Conservation (phyloP, 2,113 vertebrate genomes). For the Xiphorhynchus elegans region DNA sequence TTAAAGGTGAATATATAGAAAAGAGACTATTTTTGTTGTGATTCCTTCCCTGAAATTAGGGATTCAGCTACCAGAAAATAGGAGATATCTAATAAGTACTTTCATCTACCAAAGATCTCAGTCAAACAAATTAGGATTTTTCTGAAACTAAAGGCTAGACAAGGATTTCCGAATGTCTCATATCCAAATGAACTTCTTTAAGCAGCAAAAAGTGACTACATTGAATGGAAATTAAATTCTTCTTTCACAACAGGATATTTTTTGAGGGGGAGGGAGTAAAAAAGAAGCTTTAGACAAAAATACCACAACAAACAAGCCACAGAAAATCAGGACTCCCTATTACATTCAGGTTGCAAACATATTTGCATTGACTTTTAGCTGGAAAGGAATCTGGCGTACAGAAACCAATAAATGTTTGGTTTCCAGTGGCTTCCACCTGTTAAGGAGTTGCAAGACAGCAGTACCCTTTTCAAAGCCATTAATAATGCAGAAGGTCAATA, state of each 20-base stretch:
- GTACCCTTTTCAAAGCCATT: constrained; percentile 50
- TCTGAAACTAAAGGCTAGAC: neutral
- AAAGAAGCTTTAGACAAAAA: neutral
- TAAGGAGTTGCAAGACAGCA: constrained; percentile 32
- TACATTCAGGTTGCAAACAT: neutral
- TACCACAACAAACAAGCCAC: neutral
- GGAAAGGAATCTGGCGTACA: constrained; percentile 17
- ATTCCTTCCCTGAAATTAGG: neutral
- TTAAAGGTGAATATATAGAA: neutral
- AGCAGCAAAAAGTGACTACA: neutral
- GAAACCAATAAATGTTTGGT: constrained; percentile 46
- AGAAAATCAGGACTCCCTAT: neutral
- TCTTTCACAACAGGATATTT: neutral
- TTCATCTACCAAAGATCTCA: neutral
- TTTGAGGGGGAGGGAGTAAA: no score
- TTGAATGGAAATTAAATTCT: neutral
- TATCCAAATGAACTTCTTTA: neutral
- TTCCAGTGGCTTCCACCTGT: constrained; percentile 49
- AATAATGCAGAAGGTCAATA: constrained; percentile 60
- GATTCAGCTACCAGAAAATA: neutral
- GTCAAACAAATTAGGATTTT: neutral
- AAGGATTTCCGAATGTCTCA: neutral
- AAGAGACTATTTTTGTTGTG: neutral
- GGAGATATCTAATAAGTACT: neutral
- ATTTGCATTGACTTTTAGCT: neutral